These are phyloP conservation scores for Pyrrhosoma nymphula DNA, from an alignment of 2,888 invertebrate genomes.

Conservation along the genomic window DNA sequence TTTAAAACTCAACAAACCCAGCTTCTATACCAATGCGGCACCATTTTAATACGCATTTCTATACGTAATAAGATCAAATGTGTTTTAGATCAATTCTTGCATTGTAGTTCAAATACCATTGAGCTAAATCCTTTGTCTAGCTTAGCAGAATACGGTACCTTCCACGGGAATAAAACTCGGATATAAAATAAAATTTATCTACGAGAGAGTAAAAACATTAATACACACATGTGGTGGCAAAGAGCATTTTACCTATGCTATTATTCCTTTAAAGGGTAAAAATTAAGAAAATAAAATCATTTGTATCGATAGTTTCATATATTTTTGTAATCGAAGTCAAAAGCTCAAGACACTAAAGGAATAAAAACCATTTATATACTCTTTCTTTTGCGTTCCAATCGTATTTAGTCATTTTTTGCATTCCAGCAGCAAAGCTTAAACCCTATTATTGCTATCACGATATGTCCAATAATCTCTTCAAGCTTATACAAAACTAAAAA, in stretches of 20 bases:
- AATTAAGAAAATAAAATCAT: neutral
- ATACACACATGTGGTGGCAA: neutral
- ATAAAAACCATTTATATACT: neutral
- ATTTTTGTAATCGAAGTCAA: neutral
- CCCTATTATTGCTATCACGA: neutral
- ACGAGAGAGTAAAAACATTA: neutral
- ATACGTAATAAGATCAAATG: too few relatives aligned
- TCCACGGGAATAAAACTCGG: neutral
- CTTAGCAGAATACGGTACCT: neutral
- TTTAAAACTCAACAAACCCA: too few relatives aligned
- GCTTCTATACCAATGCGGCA: too few relatives aligned
- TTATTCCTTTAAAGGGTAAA: neutral
- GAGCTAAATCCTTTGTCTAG: neutral
- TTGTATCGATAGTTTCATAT: neutral
- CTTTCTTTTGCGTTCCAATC: neutral
- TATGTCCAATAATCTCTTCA: neutral
- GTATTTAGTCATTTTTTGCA: neutral
- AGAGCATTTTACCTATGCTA: neutral
- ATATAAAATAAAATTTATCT: neutral
- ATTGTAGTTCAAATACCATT: too few relatives aligned
- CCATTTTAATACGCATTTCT: too few relatives aligned
- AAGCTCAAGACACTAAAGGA: neutral
- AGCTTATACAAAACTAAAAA: neutral
- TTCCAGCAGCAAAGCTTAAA: neutral
- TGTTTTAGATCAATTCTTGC: too few relatives aligned